These are phyloP conservation scores for Cydia fagiglandana DNA, from an alignment of 1,140 invertebrate genomes.

Conservation along the genomic window DNA sequence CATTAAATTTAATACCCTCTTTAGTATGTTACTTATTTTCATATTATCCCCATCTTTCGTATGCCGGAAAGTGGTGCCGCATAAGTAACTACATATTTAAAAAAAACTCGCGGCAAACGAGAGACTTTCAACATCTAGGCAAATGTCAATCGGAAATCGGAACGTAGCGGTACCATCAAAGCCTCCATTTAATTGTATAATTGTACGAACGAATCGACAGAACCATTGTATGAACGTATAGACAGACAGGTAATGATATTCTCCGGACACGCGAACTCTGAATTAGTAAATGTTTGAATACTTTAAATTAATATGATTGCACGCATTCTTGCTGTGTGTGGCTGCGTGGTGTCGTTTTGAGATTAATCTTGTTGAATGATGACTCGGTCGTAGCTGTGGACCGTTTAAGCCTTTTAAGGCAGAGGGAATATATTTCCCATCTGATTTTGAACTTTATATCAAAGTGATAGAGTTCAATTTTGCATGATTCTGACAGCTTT, in stretches of 20 bases:
- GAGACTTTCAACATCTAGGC: background rate
- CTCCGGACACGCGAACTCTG: conserved; percentile 40
- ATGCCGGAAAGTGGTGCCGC: no score
- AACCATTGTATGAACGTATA: background rate
- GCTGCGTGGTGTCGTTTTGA: conserved; percentile 2
- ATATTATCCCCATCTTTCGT: no score
- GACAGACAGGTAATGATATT: conserved; percentile 1
- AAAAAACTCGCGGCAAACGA: no score
- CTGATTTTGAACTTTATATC: no score
- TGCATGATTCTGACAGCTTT: no score
- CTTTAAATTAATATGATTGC: conserved; percentile 45
- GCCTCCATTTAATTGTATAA: background rate
- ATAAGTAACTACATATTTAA: no score
- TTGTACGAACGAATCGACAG: background rate
- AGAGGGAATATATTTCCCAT: no score
- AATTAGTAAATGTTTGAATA: conserved; percentile 50
- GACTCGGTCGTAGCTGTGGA: no score
- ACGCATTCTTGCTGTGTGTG: conserved; percentile 32
- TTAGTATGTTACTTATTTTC: no score
- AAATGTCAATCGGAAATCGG: background rate
- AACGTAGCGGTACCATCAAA: conserved; percentile 8
- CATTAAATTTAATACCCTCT: no score
- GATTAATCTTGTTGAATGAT: background rate
- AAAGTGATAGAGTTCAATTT: no score
- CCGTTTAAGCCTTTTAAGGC: no score